These are phyloP conservation scores for Onychorhynchus coronatus DNA, from an alignment of 2,113 vertebrate genomes.

Conservation along the genomic window DNA sequence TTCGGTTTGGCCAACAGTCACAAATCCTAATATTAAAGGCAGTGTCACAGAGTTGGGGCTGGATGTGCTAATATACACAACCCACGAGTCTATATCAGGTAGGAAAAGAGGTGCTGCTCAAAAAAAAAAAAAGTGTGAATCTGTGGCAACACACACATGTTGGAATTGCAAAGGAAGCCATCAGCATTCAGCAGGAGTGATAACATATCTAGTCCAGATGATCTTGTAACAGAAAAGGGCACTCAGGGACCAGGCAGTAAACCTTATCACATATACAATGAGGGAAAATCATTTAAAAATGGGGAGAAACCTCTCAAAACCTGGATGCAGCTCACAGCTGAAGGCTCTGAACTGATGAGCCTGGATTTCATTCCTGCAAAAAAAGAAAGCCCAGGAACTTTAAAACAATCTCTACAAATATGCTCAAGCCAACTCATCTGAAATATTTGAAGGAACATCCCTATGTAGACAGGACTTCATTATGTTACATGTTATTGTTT, in stretches of 20 bases:
- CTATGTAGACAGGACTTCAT: background rate
- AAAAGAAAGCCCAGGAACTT: background rate
- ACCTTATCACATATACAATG: background rate
- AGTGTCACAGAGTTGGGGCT: background rate
- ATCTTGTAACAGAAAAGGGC: background rate
- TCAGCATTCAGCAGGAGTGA: background rate
- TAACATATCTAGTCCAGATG: background rate
- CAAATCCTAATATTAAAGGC: background rate
- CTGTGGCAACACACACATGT: background rate
- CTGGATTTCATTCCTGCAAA: background rate
- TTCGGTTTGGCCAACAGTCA: background rate
- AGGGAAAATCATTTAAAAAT: background rate
- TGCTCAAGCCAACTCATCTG: background rate
- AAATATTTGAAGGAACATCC: background rate
- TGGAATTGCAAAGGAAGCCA: background rate
- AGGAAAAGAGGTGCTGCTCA: background rate
- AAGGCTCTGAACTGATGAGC: background rate
- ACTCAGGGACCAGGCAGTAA: background rate
- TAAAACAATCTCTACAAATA: background rate
- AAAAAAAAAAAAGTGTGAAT: background rate
- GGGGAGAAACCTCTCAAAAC: background rate
- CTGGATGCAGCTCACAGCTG: background rate
- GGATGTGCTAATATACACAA: background rate
- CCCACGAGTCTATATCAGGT: background rate
- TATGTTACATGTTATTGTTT: conserved; percentile 6